A percentile compares a stretch with the other conserved stretches of the same genome.
phyloP scores from a whole-genome alignment of 1,140 invertebrate species.

The Drosophila kanapiae region DNA sequence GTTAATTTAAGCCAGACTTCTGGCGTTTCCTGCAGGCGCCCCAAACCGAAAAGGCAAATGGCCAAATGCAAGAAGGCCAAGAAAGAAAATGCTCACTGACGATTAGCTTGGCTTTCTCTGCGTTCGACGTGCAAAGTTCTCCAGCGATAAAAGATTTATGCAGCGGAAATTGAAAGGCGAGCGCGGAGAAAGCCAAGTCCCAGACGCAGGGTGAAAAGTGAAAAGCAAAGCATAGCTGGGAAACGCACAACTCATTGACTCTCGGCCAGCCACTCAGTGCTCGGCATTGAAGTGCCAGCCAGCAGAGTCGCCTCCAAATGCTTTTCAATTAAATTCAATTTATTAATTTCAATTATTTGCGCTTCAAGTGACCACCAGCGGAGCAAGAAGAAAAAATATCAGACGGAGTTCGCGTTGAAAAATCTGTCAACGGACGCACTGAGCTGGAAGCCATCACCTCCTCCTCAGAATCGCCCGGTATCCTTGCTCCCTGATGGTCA shows the following conservation, averaged over 20 bases:
- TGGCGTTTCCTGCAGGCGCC: neutral
- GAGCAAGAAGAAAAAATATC: conserved; percentile 12
- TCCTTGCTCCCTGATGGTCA: conserved; percentile 11
- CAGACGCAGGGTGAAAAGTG: conserved; percentile 24
- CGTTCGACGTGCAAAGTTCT: conserved; percentile 49
- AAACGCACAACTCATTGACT: conserved; percentile 67
- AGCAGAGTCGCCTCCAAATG: conserved; percentile 51
- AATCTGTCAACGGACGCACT: conserved; percentile 69
- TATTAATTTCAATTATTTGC: conserved; percentile 82
- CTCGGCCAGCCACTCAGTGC: conserved; percentile 3
- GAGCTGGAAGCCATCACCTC: conserved; percentile 55
- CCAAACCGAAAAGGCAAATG: conserved; percentile 22
- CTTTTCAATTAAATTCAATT: conserved; percentile 82
- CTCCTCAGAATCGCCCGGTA: neutral
- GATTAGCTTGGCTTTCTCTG: conserved; percentile 66
- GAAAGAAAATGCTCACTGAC: conserved; percentile 62
- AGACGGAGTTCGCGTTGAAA: conserved; percentile 4
- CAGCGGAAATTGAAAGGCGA: conserved; percentile 71
- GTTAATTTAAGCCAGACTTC: conserved; percentile 25
- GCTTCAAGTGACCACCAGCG: conserved; percentile 65
- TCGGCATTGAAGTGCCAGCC: conserved; percentile 30
- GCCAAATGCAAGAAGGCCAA: conserved; percentile 26
- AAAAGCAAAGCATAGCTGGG: conserved; percentile 39
- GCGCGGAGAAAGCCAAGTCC: conserved; percentile 40
- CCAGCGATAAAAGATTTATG: conserved; percentile 72